Conservation (phyloP, 2,888 invertebrate species). For the Tortricodes alternella region DNA sequence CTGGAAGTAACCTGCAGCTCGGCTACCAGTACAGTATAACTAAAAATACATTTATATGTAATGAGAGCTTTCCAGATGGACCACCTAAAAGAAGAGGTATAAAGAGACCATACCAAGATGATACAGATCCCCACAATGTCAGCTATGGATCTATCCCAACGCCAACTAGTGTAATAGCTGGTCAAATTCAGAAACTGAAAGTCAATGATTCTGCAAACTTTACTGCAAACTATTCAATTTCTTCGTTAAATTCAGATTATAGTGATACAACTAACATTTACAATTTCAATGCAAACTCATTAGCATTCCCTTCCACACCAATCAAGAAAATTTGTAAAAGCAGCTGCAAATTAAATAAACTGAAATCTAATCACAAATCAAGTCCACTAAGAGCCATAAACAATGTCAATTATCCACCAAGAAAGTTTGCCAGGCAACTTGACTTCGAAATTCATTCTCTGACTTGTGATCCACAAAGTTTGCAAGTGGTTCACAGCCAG, state of each 20-base stretch:
- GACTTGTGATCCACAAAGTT: conserved; percentile 59
- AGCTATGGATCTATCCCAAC: conserved; percentile 52
- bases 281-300: conserved; percentile 43
- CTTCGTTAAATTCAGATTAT: conserved; percentile 33
- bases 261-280: conserved; percentile 34
- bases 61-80: conserved; percentile 45
- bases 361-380: conserved; percentile 21
- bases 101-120: conserved; percentile 62
- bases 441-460: conserved; percentile 68
- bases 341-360: conserved; percentile 54
- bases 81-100: conserved; percentile 57
- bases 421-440: conserved; percentile 60
- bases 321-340: conserved; percentile 59
- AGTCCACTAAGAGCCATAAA: conserved; percentile 32
- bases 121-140: conserved; percentile 44
- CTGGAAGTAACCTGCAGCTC: conserved; percentile 44
- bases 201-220: conserved; percentile 58
- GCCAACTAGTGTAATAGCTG: conserved; percentile 70
- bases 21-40: conserved; percentile 40
- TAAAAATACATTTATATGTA: conserved; percentile 28
- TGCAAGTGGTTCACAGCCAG: conserved; percentile 48
- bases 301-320: conserved; percentile 68
- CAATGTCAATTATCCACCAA: conserved; percentile 46
- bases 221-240: conserved; percentile 33
- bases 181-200: conserved; percentile 64